Evolutionary conservation across 2,797 vertebrate genomes (phyloP).

Genomic region (Leptatherina wallacei): DNA sequence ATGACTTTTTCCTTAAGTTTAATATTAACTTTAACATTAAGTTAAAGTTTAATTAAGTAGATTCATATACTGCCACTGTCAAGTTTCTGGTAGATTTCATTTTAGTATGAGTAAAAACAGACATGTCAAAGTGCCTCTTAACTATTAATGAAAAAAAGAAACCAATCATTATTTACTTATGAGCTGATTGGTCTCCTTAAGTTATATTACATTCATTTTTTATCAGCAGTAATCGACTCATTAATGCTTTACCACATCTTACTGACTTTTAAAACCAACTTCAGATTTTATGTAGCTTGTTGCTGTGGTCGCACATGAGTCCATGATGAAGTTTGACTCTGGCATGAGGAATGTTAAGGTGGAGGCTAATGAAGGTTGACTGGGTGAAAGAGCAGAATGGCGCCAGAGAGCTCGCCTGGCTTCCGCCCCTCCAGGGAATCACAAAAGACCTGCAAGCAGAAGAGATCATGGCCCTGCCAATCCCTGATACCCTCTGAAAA

Average conservation of each 20-base stretch:
- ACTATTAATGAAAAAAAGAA: constrained; percentile 19
- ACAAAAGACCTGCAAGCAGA: constrained; percentile 70
- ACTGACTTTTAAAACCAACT: not conserved
- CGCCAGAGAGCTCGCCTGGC: constrained; percentile 64
- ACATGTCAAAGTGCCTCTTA: constrained; percentile 5
- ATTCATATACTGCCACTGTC: not conserved
- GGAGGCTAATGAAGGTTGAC: constrained; percentile 76
- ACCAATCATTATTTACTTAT: constrained; percentile 8
- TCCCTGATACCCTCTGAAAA: constrained; percentile 77
- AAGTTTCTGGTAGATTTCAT: not conserved
- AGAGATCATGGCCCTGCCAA: constrained; percentile 72
- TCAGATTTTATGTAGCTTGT: not conserved
- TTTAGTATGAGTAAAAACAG: not conserved
- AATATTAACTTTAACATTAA: too few relatives aligned
- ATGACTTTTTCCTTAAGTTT: too few relatives aligned
- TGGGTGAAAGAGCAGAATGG: constrained; percentile 73
- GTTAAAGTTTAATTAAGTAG: constrained; percentile 1
- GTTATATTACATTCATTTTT: constrained; percentile 17
- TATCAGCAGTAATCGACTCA: constrained; percentile 10
- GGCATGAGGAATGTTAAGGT: constrained; percentile 51
- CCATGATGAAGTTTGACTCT: constrained; percentile 31
- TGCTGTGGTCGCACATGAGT: not conserved
- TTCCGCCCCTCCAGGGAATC: constrained; percentile 63
- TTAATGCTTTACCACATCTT: constrained; percentile 2
- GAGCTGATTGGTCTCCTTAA: constrained; percentile 5